Evolutionary conservation across 2,888 invertebrate species (phyloP).

Genomic region (Lasius fuliginosus): DNA sequence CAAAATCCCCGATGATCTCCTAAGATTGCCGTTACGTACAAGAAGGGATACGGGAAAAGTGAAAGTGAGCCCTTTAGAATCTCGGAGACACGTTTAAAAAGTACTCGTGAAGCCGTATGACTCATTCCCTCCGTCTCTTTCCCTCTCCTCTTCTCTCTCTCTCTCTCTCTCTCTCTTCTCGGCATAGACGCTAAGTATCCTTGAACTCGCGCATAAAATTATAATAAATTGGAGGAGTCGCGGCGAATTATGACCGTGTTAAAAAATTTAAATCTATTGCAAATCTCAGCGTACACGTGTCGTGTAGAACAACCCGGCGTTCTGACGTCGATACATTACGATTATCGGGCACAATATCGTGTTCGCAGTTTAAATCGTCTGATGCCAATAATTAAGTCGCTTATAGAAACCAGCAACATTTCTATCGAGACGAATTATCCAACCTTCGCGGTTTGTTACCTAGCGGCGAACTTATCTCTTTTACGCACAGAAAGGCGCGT

Average conservation of each 20-base stretch:
- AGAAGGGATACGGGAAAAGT: neutral
- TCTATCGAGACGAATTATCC: neutral
- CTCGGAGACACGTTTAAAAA: neutral
- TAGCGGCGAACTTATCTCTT: neutral
- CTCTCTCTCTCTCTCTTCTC: neutral
- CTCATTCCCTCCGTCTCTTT: conserved; percentile 9
- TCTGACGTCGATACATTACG: neutral
- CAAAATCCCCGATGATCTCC: neutral
- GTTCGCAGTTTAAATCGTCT: neutral
- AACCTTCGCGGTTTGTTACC: neutral
- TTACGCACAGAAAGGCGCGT: neutral
- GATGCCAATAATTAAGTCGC: neutral
- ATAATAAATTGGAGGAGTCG: conserved; percentile 42
- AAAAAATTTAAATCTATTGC: conserved; percentile 34
- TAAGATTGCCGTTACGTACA: neutral
- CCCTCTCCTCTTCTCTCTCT: neutral
- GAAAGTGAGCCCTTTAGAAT: neutral
- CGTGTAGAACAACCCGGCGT: neutral
- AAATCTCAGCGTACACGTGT: conserved; percentile 31
- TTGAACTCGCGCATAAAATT: conserved; percentile 54
- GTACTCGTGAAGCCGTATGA: neutral
- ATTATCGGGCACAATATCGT: neutral
- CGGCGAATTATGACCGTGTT: neutral
- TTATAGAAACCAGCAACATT: neutral
- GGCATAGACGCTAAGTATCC: conserved; percentile 4